Percentiles rank a stretch among this genome's conserved stretches.
These are phyloP conservation scores for Bufo gargarizans DNA, from an alignment of 2,113 vertebrate genomes.

Conservation along the genomic window DNA sequence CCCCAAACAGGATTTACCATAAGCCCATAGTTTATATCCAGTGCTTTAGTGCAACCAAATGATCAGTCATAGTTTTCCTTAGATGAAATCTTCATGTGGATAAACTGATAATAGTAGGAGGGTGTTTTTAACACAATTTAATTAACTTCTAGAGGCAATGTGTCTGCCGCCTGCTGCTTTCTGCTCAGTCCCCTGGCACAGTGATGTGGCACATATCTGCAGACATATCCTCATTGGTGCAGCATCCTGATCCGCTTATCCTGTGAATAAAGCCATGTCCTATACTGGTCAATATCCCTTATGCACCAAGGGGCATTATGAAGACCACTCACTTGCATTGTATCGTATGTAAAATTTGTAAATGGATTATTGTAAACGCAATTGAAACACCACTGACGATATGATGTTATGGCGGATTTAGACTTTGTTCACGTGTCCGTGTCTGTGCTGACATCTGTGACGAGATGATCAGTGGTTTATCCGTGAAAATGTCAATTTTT, in stretches of 20 bases:
- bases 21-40: neutral
- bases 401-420: no score
- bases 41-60: neutral
- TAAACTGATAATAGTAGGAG: slow-evolving; percentile 14
- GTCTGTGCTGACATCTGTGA: no score
- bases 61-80: neutral
- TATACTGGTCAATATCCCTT: neutral
- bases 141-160: slow-evolving; percentile 7
- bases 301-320: neutral
- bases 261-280: neutral
- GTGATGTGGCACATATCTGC: slow-evolving; percentile 4
- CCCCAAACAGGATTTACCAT: neutral
- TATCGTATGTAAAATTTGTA: neutral
- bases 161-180: slow-evolving; percentile 16
- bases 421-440: no score
- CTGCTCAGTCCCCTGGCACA: neutral
- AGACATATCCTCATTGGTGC: neutral
- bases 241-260: slow-evolving; percentile 8
- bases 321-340: neutral
- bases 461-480: no score
- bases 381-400: no score
- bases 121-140: slow-evolving; percentile 24
- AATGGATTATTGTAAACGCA: neutral
- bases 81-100: neutral
- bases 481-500: no score